Evolutionary conservation across 2,797 vertebrate genomes (phyloP).

Genomic region (Poecilia wingei): DNA sequence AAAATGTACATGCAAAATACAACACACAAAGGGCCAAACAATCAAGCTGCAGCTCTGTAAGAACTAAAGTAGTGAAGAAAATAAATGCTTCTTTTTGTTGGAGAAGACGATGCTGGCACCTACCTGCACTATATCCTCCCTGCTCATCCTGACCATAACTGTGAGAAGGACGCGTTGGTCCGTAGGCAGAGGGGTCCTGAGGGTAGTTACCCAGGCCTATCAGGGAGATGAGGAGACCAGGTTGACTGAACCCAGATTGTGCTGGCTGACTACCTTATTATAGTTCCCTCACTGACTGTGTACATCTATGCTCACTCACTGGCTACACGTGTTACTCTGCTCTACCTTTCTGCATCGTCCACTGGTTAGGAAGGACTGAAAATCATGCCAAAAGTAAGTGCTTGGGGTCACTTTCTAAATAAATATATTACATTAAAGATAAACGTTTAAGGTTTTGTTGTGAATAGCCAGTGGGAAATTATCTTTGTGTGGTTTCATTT

Average conservation of each 20-base stretch:
- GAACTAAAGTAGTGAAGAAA: constrained; percentile 69
- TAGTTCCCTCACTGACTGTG: constrained; percentile 46
- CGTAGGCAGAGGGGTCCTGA: constrained; percentile 91
- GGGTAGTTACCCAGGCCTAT: constrained; percentile 91
- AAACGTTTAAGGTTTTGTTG: neutral
- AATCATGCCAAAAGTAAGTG: constrained; percentile 34
- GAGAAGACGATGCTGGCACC: constrained; percentile 85
- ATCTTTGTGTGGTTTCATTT: neutral
- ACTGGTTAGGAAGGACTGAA: constrained; percentile 55
- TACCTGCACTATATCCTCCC: constrained; percentile 91
- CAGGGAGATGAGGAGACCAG: constrained; percentile 90
- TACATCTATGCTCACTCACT: constrained; percentile 46
- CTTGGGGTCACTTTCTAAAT: constrained; percentile 4
- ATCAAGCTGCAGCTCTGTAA: constrained; percentile 63
- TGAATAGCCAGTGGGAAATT: too few species aligned
- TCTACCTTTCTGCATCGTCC: constrained; percentile 51
- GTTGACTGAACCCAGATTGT: constrained; percentile 88
- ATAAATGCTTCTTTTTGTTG: constrained; percentile 76
- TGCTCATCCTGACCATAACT: constrained; percentile 94
- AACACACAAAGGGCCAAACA: constrained; percentile 60
- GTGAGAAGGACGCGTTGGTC: constrained; percentile 90
- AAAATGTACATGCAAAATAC: constrained; percentile 76
- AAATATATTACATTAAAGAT: neutral
- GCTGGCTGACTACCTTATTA: constrained; percentile 62
- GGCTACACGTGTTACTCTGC: constrained; percentile 59